Conservation (phyloP, 2,888 invertebrate genomes). For the Pachycephus smyrnensis region DNA sequence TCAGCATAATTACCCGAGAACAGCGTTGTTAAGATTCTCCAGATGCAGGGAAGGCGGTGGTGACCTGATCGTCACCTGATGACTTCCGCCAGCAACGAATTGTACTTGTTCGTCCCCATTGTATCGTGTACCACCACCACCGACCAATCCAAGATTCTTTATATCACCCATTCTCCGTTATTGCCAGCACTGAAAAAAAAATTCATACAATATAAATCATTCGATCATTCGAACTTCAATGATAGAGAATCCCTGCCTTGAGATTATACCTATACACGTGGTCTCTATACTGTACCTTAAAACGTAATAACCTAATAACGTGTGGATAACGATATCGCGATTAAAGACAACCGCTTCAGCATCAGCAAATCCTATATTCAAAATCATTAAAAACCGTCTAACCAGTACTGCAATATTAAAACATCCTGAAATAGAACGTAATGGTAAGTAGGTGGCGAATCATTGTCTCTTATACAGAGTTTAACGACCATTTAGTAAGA, state of each 20-base stretch:
- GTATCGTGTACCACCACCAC: slow-evolving; percentile 53
- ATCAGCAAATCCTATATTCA: neutral
- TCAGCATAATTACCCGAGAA: slow-evolving; percentile 70
- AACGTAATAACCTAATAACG: neutral
- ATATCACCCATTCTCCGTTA: slow-evolving; percentile 57
- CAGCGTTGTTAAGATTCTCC: slow-evolving; percentile 77
- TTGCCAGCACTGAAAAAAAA: slow-evolving; percentile 25
- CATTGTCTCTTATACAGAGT: neutral
- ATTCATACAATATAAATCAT: neutral
- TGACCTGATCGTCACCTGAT: slow-evolving; percentile 65
- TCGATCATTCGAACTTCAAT: neutral
- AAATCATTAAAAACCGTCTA: neutral
- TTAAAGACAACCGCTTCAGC: neutral
- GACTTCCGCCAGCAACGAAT: slow-evolving; percentile 59
- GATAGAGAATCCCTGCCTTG: neutral
- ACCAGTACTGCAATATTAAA: neutral
- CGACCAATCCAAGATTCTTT: slow-evolving; percentile 53
- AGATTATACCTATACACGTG: neutral
- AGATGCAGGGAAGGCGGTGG: slow-evolving; percentile 66
- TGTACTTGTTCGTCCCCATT: slow-evolving; percentile 63
- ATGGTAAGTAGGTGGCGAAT: neutral
- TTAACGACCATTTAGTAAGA: neutral
- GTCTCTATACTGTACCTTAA: neutral
- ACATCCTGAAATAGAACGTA: neutral
- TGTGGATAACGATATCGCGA: neutral